A percentile compares a stretch with the other conserved stretches of the same genome.
Evolutionary conservation across 2,113 vertebrate genomes (phyloP).

Genomic region (Ifrita kowaldi): DNA sequence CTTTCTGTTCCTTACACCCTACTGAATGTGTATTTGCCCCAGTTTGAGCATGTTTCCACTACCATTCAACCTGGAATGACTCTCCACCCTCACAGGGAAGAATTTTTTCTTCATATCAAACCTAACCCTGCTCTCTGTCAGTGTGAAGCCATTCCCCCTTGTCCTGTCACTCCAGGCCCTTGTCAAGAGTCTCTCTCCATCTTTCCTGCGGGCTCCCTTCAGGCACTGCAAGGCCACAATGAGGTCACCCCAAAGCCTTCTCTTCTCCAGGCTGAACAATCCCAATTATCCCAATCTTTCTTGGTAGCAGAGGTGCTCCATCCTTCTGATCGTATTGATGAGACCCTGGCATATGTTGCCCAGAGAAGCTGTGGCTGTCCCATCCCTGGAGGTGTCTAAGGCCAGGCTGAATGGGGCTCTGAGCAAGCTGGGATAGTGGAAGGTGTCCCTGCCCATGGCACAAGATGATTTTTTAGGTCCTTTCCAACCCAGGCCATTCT

Average conservation of each 20-base stretch:
- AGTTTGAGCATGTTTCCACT: not conserved
- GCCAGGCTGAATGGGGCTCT: not conserved
- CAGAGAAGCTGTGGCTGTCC: not conserved
- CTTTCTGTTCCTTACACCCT: not conserved
- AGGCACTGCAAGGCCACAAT: not conserved
- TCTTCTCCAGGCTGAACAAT: not conserved
- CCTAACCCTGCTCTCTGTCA: rapidly evolving
- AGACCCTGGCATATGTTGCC: not conserved
- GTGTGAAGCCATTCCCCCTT: not conserved
- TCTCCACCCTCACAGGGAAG: not conserved
- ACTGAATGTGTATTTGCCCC: not conserved
- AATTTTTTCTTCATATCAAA: not conserved
- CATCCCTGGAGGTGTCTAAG: not conserved
- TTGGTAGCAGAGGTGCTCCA: rapidly evolving
- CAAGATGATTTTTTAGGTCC: not conserved
- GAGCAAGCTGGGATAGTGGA: not conserved
- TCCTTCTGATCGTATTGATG: not conserved
- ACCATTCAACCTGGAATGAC: not conserved
- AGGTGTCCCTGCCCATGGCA: not conserved
- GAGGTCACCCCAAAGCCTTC: not conserved
- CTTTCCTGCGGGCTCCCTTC: not conserved
- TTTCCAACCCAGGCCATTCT: not conserved
- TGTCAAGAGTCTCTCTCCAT: not conserved
- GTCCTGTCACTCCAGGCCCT: not conserved
- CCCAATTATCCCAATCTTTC: not conserved